Evolutionary conservation across 2,797 vertebrate species (phyloP).

Genomic region (Tokudaia tokunoshimensis): DNA sequence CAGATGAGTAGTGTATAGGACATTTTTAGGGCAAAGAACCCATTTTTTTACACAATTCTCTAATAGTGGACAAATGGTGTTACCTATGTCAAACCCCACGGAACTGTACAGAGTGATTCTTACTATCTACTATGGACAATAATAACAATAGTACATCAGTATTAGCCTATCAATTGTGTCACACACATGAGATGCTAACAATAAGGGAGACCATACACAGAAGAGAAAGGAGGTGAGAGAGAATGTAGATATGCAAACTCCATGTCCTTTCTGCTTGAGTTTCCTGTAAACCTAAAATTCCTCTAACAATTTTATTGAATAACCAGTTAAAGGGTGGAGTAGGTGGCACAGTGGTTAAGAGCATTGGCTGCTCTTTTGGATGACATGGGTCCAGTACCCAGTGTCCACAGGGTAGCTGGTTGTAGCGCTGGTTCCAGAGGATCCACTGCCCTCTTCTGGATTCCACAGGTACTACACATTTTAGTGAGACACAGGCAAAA

Average conservation of each 20-base stretch:
- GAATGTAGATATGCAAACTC: not conserved
- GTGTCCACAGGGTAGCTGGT: too few species aligned
- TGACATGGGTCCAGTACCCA: not conserved
- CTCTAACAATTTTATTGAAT: slow-evolving; percentile 2
- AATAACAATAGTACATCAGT: not conserved
- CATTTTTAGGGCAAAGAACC: not conserved
- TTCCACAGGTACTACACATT: not conserved
- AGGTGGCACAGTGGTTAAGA: not conserved
- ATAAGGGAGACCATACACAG: not conserved
- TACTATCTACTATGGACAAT: not conserved
- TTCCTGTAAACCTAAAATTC: slow-evolving; percentile 16
- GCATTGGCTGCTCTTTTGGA: not conserved
- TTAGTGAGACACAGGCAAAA: not conserved
- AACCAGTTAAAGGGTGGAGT: not conserved
- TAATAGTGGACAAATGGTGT: not conserved
- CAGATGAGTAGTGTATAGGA: not conserved
- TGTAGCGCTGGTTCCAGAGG: not conserved
- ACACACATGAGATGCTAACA: slow-evolving; percentile 1
- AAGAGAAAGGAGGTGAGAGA: not conserved
- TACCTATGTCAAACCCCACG: not conserved
- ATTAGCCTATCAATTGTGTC: not conserved
- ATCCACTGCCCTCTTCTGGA: not conserved
- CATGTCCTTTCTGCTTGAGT: not conserved
- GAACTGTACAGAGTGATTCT: not conserved
- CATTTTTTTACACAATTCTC: not conserved